A percentile compares a stretch with the other conserved stretches of the same genome.
Conservation (phyloP, 2,888 invertebrate genomes). For the Drosophila algonquin region DNA sequence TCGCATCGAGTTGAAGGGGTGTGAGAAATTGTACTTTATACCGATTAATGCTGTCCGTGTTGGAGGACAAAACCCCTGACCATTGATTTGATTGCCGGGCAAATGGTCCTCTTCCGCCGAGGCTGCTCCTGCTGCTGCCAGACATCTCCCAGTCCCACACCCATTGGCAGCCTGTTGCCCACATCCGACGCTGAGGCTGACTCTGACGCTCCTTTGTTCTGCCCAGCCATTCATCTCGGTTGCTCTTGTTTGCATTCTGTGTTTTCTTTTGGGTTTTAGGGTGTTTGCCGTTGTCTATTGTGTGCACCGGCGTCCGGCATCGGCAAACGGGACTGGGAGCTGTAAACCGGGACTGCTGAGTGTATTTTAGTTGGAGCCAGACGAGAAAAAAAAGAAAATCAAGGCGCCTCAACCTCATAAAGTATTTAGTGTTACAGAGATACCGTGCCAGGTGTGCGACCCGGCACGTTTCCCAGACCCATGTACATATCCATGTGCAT, state of each 20-base stretch:
- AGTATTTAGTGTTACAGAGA: slow-evolving; percentile 46
- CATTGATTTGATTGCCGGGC: slow-evolving; percentile 43
- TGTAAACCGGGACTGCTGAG: slow-evolving; percentile 18
- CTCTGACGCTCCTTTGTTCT: slow-evolving; percentile 46
- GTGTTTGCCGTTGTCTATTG: slow-evolving; percentile 55
- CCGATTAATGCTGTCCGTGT: slow-evolving; percentile 45
- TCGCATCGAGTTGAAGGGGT: slow-evolving; percentile 31
- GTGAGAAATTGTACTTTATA: slow-evolving; percentile 47
- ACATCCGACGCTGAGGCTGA: slow-evolving; percentile 12
- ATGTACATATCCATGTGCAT: background rate
- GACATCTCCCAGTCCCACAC: background rate
- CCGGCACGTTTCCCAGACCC: slow-evolving; percentile 17
- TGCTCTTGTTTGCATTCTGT: slow-evolving; percentile 27
- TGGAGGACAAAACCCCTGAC: slow-evolving; percentile 35
- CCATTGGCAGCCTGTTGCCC: slow-evolving; percentile 55
- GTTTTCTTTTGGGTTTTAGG: slow-evolving; percentile 48
- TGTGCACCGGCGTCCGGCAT: slow-evolving; percentile 9
- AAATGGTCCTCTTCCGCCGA: slow-evolving; percentile 20
- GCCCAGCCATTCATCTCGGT: slow-evolving; percentile 41
- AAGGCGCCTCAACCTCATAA: slow-evolving; percentile 49
- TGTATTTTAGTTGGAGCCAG: slow-evolving; percentile 51
- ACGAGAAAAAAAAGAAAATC: slow-evolving; percentile 28
- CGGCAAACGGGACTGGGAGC: slow-evolving; percentile 6
- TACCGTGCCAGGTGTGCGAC: too few species aligned
- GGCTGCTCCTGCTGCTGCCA: background rate